Evolutionary conservation across 2,888 invertebrate genomes (phyloP).

Genomic region (Watsonalla cultraria): DNA sequence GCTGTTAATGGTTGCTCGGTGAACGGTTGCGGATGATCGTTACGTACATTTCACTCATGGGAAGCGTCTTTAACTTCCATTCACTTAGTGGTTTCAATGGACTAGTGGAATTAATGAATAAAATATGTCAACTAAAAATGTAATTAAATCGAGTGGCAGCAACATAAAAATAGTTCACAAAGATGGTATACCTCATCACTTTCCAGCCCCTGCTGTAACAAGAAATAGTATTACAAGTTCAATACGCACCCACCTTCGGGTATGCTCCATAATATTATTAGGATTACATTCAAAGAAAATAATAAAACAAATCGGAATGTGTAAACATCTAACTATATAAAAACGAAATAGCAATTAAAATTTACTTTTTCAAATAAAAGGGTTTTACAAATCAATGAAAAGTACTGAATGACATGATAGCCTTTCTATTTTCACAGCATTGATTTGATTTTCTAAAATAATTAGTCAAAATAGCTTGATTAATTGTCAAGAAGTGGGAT

Average conservation of each 20-base stretch:
- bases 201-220: slow-evolving; percentile 95
- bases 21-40: slow-evolving; percentile 54
- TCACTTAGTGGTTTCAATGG: slow-evolving; percentile 69
- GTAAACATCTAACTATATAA: slow-evolving; percentile 18
- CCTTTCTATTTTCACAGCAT: slow-evolving; percentile 20
- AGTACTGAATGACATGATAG: slow-evolving; percentile 38
- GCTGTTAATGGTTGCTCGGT: slow-evolving; percentile 51
- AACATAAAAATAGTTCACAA: slow-evolving; percentile 78
- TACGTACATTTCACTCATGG: slow-evolving; percentile 56
- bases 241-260: slow-evolving; percentile 78
- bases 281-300: slow-evolving; percentile 39
- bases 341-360: slow-evolving; percentile 8
- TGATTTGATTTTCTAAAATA: slow-evolving; percentile 20
- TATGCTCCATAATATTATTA: slow-evolving; percentile 50
- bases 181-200: slow-evolving; percentile 90
- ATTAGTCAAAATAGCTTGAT: slow-evolving; percentile 34
- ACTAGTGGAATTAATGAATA: slow-evolving; percentile 72
- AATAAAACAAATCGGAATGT: slow-evolving; percentile 37
- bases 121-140: slow-evolving; percentile 72
- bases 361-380: slow-evolving; percentile 16
- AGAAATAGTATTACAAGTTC: slow-evolving; percentile 78
- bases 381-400: slow-evolving; percentile 40
- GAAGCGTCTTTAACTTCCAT: slow-evolving; percentile 76
- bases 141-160: slow-evolving; percentile 76
- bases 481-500: slow-evolving; percentile 36